Conservation (phyloP, 1,140 invertebrate genomes). For the Caenorhabditis elegans region DNA sequence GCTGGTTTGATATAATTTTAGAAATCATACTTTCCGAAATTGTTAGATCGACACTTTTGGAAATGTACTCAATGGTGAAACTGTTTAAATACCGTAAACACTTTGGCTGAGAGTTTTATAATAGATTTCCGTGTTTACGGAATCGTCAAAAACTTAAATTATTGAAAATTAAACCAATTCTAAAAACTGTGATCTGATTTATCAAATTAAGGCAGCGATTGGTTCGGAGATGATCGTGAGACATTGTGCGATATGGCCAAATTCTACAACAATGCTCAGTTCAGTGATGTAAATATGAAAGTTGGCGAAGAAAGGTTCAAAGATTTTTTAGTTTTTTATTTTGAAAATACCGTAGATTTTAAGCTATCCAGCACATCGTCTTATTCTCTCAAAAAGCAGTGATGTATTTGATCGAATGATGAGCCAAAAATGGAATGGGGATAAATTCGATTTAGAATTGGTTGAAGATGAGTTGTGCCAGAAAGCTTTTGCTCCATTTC, state of each 20-base stretch:
- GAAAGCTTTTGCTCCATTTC: constrained; percentile 67
- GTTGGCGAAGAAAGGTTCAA: constrained; percentile 67
- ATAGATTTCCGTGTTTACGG: too few relatives aligned
- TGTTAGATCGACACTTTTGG: too few relatives aligned
- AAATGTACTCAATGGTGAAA: too few relatives aligned
- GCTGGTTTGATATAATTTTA: constrained; percentile 1
- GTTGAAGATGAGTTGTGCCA: constrained; percentile 67
- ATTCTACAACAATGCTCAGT: constrained; percentile 67
- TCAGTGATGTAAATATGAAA: constrained; percentile 67
- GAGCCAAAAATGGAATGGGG: constrained; percentile 67
- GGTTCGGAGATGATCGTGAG: constrained; percentile 68
- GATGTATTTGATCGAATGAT: constrained; percentile 70
- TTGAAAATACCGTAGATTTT: constrained; percentile 30
- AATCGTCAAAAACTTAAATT: too few relatives aligned
- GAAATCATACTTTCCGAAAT: too few relatives aligned
- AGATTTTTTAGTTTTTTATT: too few relatives aligned
- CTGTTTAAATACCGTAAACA: too few relatives aligned
- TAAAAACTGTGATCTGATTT: too few relatives aligned
- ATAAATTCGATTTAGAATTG: constrained; percentile 67
- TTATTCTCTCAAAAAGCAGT: constrained; percentile 67
- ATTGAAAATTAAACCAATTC: too few relatives aligned
- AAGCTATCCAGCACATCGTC: constrained; percentile 67
- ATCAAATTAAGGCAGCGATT: constrained; percentile 65
- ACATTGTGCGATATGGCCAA: constrained; percentile 67
- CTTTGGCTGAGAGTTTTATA: too few relatives aligned